Percentiles rank a stretch among this genome's conserved stretches.
Conservation (phyloP, 2,888 invertebrate genomes). For the Pheosia tremula region DNA sequence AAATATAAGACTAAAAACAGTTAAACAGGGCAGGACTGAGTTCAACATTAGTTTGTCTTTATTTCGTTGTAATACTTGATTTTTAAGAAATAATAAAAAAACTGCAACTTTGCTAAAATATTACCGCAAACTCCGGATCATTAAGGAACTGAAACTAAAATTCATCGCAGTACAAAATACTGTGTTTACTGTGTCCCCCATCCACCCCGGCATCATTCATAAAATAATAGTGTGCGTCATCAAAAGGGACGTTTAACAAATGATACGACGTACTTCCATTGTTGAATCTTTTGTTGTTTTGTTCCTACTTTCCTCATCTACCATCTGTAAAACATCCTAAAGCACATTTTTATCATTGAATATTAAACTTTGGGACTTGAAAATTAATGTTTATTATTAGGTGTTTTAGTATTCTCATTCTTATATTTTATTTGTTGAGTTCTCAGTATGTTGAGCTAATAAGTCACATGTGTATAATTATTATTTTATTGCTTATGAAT, state of each 20-base stretch:
- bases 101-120: constrained; percentile 2
- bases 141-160: constrained; percentile 32
- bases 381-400: constrained; percentile 24
- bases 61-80: too few relatives aligned
- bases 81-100: not conserved
- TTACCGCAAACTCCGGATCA: not conserved
- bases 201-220: constrained; percentile 73
- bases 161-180: constrained; percentile 56
- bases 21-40: too few relatives aligned
- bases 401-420: constrained; percentile 11
- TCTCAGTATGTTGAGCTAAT: constrained; percentile 73
- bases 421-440: constrained; percentile 61
- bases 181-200: constrained; percentile 52
- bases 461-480: constrained; percentile 83
- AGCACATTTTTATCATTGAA: constrained; percentile 18
- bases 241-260: constrained; percentile 83
- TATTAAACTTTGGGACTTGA: constrained; percentile 25
- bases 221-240: constrained; percentile 80
- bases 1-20: too few relatives aligned
- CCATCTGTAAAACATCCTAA: constrained; percentile 49
- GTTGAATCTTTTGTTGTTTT: constrained; percentile 80
- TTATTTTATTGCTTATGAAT: constrained; percentile 80
- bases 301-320: constrained; percentile 54
- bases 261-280: constrained; percentile 81
- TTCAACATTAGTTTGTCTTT: too few relatives aligned